Evolutionary conservation across 2,888 invertebrate genomes (phyloP).

Genomic region (Tetanocera ferruginea): DNA sequence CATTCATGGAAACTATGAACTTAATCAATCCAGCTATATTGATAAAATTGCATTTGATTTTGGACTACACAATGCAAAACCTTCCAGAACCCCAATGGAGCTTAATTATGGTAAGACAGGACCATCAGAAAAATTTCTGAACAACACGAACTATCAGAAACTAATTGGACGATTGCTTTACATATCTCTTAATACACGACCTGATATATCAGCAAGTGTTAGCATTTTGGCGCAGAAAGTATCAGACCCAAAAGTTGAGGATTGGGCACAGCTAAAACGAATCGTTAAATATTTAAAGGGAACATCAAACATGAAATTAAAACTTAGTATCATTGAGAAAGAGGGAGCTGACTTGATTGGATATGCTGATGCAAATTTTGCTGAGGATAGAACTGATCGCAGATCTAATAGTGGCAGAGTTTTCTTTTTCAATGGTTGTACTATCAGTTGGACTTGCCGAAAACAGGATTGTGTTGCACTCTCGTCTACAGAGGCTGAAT

Average conservation of each 20-base stretch:
- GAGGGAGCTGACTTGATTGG: constrained; percentile 18
- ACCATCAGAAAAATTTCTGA: not conserved
- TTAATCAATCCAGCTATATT: not conserved
- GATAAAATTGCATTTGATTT: not conserved
- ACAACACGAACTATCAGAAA: not conserved
- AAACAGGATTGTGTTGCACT: constrained; percentile 53
- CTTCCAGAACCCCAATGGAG: not conserved
- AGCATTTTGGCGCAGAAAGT: constrained; percentile 26
- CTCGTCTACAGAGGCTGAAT: constrained; percentile 48
- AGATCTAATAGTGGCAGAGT: constrained; percentile 51
- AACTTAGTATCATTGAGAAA: constrained; percentile 14
- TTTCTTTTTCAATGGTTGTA: constrained; percentile 9
- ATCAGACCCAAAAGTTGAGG: constrained; percentile 34
- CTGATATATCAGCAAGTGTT: constrained; percentile 15
- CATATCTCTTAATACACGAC: constrained; percentile 17
- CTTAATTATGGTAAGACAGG: not conserved
- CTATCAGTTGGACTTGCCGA: constrained; percentile 54
- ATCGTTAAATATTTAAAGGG: constrained; percentile 52
- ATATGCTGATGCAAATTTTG: constrained; percentile 60
- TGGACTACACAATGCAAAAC: not conserved
- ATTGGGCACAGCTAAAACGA: constrained; percentile 56
- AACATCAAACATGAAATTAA: constrained; percentile 25
- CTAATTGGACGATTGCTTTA: constrained; percentile 12
- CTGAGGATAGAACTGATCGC: constrained; percentile 50
- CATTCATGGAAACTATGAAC: not conserved